Conservation (phyloP, 2,113 vertebrate genomes). For the Oncorhynchus nerka region DNA sequence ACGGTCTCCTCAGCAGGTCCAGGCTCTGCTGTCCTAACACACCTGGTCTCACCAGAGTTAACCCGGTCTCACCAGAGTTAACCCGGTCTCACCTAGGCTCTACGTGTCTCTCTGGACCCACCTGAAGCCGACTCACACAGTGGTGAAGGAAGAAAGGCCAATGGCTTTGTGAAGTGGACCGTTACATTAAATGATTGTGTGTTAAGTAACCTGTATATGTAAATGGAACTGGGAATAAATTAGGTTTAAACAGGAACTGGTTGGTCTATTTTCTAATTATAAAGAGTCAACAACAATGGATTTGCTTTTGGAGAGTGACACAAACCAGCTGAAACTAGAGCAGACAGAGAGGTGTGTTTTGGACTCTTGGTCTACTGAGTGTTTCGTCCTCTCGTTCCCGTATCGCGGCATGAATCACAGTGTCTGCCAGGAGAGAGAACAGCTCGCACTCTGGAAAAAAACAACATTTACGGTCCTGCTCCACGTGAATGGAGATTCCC, state of each 20-base stretch:
- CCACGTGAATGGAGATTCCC: constrained; percentile 24
- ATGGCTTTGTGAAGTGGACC: not conserved
- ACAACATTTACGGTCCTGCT: constrained; percentile 25
- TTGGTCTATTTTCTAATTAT: too few species aligned
- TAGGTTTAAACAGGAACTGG: too few species aligned
- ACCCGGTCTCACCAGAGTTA: not conserved
- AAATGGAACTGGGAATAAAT: not conserved
- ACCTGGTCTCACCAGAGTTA: not conserved
- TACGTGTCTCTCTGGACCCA: too few species aligned
- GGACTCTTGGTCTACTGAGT: constrained; percentile 3
- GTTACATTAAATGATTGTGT: constrained; percentile 25
- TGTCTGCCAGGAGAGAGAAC: constrained; percentile 34
- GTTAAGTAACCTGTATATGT: constrained; percentile 38
- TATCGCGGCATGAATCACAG: constrained; percentile 21
- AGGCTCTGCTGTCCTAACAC: constrained; percentile 84
- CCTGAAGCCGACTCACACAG: too few species aligned
- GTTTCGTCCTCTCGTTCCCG: constrained; percentile 8
- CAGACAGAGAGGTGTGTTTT: not conserved
- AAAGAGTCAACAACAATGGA: too few species aligned
- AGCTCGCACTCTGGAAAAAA: constrained; percentile 6
- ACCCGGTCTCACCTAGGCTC: not conserved
- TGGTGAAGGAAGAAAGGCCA: too few species aligned
- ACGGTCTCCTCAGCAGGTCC: constrained; percentile 90
- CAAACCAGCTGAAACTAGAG: too few species aligned
- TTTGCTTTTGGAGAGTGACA: too few species aligned